Conservation (phyloP, 2,797 vertebrate genomes). For the Spheniscus humboldti region DNA sequence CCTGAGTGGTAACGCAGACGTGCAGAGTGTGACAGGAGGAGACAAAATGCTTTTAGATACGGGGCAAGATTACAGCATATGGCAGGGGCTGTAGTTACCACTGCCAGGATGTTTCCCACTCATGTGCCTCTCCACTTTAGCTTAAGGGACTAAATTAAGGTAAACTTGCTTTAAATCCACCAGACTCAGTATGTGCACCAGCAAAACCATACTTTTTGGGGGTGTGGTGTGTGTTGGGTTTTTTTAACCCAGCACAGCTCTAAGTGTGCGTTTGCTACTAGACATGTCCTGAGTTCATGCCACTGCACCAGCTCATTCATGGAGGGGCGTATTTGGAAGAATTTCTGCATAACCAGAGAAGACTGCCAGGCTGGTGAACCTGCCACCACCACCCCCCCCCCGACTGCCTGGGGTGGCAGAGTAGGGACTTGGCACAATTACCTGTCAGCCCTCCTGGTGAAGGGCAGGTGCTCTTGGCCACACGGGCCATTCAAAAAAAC, state of each 20-base stretch:
- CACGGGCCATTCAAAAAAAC: rapidly evolving
- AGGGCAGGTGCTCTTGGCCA: neutral
- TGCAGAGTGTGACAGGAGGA: neutral
- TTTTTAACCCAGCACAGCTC: neutral
- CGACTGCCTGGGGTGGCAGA: neutral
- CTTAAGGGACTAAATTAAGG: neutral
- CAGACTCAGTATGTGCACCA: neutral
- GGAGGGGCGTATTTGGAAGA: neutral
- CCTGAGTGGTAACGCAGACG: neutral
- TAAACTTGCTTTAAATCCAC: neutral
- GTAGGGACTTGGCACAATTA: neutral
- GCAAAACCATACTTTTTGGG: neutral
- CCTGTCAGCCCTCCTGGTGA: neutral
- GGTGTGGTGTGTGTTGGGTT: too few relatives aligned
- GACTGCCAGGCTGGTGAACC: neutral
- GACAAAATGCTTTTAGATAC: neutral
- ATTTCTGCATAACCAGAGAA: neutral
- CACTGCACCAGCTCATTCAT: rapidly evolving
- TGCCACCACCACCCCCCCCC: neutral
- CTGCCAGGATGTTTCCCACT: neutral
- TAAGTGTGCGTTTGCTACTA: neutral
- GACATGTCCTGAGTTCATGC: neutral
- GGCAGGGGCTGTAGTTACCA: neutral
- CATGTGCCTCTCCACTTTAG: neutral
- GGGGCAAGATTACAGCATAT: neutral